A percentile compares a stretch with the other conserved stretches of the same genome.
phyloP scores from a whole-genome alignment of 35 echinoderm and acorn worm species.

The Apostichopus parvimensis region DNA sequence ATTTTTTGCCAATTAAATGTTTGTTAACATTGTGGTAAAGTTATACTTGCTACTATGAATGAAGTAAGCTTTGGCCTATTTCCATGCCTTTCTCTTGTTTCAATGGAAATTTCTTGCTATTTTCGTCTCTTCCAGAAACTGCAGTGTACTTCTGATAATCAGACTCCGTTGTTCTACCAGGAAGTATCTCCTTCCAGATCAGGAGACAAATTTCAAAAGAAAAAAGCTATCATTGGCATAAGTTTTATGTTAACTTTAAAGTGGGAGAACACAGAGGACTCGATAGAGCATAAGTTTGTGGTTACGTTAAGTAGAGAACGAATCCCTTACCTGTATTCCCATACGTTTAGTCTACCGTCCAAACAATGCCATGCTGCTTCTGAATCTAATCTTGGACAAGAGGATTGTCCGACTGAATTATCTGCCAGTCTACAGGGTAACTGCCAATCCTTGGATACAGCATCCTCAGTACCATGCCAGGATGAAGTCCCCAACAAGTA shows the following conservation, averaged over 20 bases:
- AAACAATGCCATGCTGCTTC: background rate
- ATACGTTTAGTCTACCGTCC: conserved; percentile 16
- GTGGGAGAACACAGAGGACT: background rate
- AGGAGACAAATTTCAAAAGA: conserved; percentile 49
- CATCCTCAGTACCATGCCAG: background rate
- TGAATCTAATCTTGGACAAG: background rate
- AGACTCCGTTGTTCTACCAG: conserved; percentile 22
- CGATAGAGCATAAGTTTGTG: conserved; percentile 37
- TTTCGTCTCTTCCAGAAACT: conserved; percentile 48
- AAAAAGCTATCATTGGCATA: conserved; percentile 46
- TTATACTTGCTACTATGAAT: too few species aligned
- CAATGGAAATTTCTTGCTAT: background rate
- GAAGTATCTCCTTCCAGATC: conserved; percentile 1
- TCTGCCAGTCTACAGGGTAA: background rate
- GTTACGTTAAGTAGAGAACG: conserved; percentile 45
- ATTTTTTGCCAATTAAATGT: too few species aligned
- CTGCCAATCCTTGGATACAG: background rate
- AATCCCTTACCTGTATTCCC: conserved; percentile 8
- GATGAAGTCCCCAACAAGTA: background rate
- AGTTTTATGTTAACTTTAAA: conserved; percentile 23
- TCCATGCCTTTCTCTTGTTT: too few species aligned
- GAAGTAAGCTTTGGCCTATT: too few species aligned
- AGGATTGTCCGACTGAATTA: background rate
- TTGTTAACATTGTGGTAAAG: too few species aligned
- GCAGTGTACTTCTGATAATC: conserved; percentile 34